Percentiles rank a stretch among this genome's conserved stretches.
phyloP scores from a whole-genome alignment of 2,113 vertebrate species.

The Oreocharis arfaki region DNA sequence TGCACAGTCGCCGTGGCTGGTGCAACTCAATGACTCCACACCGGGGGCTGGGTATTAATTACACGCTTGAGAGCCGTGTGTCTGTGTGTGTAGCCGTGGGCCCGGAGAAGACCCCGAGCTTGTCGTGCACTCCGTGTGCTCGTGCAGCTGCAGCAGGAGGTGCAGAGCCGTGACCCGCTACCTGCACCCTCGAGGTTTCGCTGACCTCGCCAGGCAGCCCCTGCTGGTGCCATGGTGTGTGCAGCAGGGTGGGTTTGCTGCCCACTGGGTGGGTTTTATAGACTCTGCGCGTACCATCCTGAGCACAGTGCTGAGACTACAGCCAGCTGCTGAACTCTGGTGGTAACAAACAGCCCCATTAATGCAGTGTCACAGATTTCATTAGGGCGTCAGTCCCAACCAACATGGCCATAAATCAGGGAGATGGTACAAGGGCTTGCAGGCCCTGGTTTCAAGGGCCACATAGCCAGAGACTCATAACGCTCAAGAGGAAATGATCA shows the following conservation, averaged over 20 bases:
- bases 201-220: not conserved
- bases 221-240: not conserved
- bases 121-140: fast-evolving
- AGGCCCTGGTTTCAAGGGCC: slow-evolving; percentile 68
- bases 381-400: slow-evolving; percentile 73
- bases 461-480: slow-evolving; percentile 71
- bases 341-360: slow-evolving; percentile 80
- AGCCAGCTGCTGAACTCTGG: slow-evolving; percentile 63
- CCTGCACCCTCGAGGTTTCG: not conserved
- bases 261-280: slow-evolving; percentile 22
- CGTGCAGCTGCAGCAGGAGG: not conserved
- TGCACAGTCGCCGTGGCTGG: not conserved
- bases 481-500: slow-evolving; percentile 60
- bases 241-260: not conserved
- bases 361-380: slow-evolving; percentile 78
- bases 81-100: not conserved
- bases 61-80: slow-evolving; percentile 43
- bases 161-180: not conserved
- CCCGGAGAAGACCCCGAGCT: not conserved
- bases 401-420: slow-evolving; percentile 79
- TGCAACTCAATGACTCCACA: not conserved
- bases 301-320: slow-evolving; percentile 14
- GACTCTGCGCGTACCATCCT: not conserved
- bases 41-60: slow-evolving; percentile 43
- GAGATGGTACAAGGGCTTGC: slow-evolving; percentile 75